phyloP scores from a whole-genome alignment of 2,888 invertebrate species.

The Eustalomyia histrio region DNA sequence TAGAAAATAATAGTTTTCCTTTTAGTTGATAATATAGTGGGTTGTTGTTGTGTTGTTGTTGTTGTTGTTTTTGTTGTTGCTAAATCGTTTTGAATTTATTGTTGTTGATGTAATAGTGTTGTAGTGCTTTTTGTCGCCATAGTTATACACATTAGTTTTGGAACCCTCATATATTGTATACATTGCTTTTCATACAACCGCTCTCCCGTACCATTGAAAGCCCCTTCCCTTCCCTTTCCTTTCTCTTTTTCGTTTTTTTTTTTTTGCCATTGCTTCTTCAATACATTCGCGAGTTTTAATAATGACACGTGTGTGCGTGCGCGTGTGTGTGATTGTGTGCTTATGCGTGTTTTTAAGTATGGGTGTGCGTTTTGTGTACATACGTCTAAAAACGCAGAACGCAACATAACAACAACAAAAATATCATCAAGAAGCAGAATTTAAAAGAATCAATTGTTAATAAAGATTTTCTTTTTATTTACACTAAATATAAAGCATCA shows the following conservation, averaged over 20 bases:
- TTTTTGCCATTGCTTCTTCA: background rate
- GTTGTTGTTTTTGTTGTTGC: no score
- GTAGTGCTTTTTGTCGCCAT: conserved; percentile 51
- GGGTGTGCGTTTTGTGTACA: conserved; percentile 49
- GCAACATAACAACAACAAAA: conserved; percentile 15
- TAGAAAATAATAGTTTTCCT: conserved; percentile 10
- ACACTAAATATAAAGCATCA: no score
- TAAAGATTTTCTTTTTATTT: no score
- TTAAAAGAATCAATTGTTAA: background rate
- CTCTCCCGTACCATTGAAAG: conserved; percentile 29
- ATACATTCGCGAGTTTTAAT: conserved; percentile 4
- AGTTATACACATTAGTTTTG: conserved; percentile 26
- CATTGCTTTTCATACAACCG: conserved; percentile 13
- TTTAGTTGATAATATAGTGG: conserved; percentile 48
- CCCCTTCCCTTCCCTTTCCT: conserved; percentile 5
- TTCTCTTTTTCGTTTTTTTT: no score
- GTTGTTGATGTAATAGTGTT: conserved; percentile 44
- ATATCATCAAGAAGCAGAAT: conserved; percentile 20
- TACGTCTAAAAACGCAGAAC: conserved; percentile 11
- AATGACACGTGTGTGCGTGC: background rate
- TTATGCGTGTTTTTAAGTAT: conserved; percentile 28
- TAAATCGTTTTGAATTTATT: conserved; percentile 4
- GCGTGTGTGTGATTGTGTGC: conserved; percentile 14
- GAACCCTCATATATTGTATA: conserved; percentile 33
- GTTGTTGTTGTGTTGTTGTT: no score